Evolutionary conservation across 2,888 invertebrate genomes (phyloP), one percentile per base, ranked within the genome.

Genomic region (Pyrocoelia pectoralis): DNA sequence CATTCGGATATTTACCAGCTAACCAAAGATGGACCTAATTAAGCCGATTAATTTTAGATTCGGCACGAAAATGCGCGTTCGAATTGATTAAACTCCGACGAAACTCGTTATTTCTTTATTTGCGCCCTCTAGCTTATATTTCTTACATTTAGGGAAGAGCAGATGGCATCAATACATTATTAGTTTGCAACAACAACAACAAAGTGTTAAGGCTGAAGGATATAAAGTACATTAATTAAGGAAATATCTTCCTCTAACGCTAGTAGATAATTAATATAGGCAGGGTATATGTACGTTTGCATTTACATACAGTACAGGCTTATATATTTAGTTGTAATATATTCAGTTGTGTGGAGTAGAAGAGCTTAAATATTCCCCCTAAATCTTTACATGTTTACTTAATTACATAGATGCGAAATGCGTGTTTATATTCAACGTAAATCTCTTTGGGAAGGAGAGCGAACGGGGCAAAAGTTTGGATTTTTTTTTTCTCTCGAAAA

Each of bases 21-120:
- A 33, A 33, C 33, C 33, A 33, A 24, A n/a, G n/a, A 33, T 33
- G 33, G 49, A 40, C 49, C 49, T 61, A 61, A 61, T 61, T 61
- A 61, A 61, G 49, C 55, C 61, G 54, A 61, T 55, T 55, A 55
- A 61, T 55, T 61, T 19, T 28, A 17, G 28, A 50, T 49, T 38
- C 40, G 49, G 24, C 54, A 60, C 55, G 60, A 17, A 48, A n/a
- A n/a, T n/a, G n/a, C n/a, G n/a, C n/a, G n/a, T n/a, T n/a, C n/a
- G n/a, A n/a, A n/a, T n/a, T n/a, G n/a, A n/a, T n/a, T n/a, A n/a
- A n/a, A n/a, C n/a, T n/a, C n/a, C n/a, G n/a, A n/a, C n/a, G n/a
- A n/a, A n/a, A n/a, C n/a, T n/a, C n/a, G n/a, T n/a, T n/a, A 5
- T 24, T 24, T 24, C 24, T 24, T 24, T 24, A 24, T 24, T 24